Evolutionary conservation across 2,113 vertebrate genomes (phyloP).

Genomic region (Phasianus colchicus): DNA sequence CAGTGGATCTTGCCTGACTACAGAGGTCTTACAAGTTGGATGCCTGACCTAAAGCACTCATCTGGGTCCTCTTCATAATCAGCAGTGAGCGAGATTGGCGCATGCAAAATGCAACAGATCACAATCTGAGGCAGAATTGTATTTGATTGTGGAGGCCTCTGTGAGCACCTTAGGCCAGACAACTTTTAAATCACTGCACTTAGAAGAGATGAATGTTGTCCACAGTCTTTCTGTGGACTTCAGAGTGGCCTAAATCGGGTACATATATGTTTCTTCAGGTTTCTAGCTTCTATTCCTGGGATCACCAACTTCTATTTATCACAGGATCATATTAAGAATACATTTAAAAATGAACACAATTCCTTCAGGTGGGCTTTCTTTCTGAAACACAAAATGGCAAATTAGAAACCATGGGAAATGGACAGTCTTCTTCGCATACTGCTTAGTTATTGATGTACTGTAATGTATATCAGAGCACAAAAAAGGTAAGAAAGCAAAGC

Average conservation of each 20-base stretch:
- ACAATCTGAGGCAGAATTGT: background rate
- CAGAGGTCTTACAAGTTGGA: background rate
- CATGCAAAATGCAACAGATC: background rate
- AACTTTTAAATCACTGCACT: background rate
- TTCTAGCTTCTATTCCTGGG: background rate
- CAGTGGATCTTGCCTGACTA: background rate
- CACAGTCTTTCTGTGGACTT: background rate
- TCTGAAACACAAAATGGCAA: background rate
- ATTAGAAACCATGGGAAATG: background rate
- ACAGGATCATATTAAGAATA: background rate
- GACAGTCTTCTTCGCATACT: background rate
- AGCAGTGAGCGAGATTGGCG: background rate
- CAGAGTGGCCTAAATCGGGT: background rate
- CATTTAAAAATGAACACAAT: background rate
- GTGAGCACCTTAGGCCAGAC: background rate
- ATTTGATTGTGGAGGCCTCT: background rate
- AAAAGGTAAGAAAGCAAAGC: background rate
- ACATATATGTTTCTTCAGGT: background rate
- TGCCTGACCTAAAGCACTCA: background rate
- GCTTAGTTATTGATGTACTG: background rate
- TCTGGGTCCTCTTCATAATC: background rate
- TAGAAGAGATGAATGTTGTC: background rate
- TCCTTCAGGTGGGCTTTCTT: background rate
- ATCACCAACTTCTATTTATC: background rate
- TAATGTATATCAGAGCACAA: conserved; percentile 1